phyloP scores from a whole-genome alignment of 1,140 invertebrate species.

The Reticulitermes speratus region DNA sequence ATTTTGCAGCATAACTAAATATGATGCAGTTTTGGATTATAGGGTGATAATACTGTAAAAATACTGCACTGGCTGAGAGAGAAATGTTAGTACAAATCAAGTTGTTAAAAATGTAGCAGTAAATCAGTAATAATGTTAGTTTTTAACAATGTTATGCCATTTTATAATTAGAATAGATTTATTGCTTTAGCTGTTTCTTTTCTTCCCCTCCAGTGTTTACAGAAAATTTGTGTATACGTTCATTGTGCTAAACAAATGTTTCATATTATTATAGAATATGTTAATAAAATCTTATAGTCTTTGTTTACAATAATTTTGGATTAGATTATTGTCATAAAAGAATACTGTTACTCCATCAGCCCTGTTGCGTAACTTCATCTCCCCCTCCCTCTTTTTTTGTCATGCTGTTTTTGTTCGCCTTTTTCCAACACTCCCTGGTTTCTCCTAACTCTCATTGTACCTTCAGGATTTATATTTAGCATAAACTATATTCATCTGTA shows the following conservation, averaged over 20 bases:
- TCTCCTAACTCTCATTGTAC: no score
- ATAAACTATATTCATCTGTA: no score
- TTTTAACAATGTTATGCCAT: not conserved
- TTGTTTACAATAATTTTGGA: not conserved
- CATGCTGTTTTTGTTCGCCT: no score
- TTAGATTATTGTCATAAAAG: not conserved
- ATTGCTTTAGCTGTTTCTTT: not conserved
- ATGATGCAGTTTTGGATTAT: conserved; percentile 3
- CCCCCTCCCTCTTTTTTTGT: no score
- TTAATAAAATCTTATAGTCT: conserved; percentile 13
- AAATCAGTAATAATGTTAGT: not conserved
- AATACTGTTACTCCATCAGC: no score
- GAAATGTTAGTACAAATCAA: conserved; percentile 9
- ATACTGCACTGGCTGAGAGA: conserved; percentile 7
- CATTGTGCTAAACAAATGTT: not conserved
- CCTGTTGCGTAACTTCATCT: no score
- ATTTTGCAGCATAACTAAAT: not conserved
- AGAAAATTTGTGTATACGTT: not conserved
- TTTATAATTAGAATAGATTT: not conserved
- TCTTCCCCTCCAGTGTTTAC: not conserved
- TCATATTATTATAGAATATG: not conserved
- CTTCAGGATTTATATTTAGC: no score
- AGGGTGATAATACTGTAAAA: not conserved
- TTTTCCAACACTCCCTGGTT: no score
- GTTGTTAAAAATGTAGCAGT: not conserved